phyloP scores from a whole-genome alignment of 2,113 vertebrate species.

The Excalfactoria chinensis region DNA sequence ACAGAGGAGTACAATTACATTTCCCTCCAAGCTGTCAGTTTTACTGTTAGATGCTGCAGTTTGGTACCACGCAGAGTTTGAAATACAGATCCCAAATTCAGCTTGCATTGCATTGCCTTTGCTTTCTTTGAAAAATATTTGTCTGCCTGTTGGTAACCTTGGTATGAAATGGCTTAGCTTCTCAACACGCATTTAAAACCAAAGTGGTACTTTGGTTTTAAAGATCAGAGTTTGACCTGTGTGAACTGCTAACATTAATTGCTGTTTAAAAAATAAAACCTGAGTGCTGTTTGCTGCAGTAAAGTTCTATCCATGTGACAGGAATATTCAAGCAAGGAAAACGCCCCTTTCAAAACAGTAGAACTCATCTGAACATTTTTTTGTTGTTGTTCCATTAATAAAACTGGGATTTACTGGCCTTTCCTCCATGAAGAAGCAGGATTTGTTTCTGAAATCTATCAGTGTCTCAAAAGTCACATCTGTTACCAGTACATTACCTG shows the following conservation, averaged over 20 bases:
- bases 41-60: neutral
- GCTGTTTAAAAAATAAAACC: neutral
- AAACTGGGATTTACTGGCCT: neutral
- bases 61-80: neutral
- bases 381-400: neutral
- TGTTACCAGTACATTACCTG: neutral
- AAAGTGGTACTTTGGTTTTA: constrained; percentile 2
- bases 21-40: neutral
- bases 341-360: neutral
- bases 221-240: neutral
- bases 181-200: constrained; percentile 1
- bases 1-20: constrained; percentile 23
- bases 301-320: neutral
- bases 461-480: neutral
- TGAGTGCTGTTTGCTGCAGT: neutral
- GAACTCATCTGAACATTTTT: neutral
- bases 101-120: constrained; percentile 7
- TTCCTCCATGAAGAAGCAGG: neutral
- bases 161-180: constrained; percentile 14
- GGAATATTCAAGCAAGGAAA: neutral
- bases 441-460: constrained; percentile 13
- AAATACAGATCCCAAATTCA: constrained; percentile 17
- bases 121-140: neutral
- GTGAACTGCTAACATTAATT: neutral
- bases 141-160: constrained; percentile 9